These are phyloP conservation scores for Diachasma alloeum DNA, from an alignment of 1,140 invertebrate genomes.

Conservation along the genomic window DNA sequence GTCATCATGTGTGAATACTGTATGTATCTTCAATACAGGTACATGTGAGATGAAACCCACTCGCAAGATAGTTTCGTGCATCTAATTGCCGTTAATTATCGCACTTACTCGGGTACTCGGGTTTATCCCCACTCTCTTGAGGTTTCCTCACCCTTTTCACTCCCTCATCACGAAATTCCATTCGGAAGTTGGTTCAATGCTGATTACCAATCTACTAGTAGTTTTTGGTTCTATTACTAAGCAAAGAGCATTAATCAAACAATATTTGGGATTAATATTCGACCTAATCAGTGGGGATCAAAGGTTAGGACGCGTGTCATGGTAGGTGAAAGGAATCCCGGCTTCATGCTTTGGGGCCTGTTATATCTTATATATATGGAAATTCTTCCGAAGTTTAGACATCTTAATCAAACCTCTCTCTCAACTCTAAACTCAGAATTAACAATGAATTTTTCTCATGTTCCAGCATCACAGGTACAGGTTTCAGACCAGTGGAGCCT, in stretches of 20 bases:
- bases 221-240: conserved; percentile 35
- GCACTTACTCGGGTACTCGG: conserved; percentile 52
- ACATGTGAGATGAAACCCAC: conserved; percentile 41
- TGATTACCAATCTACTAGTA: conserved; percentile 29
- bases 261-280: conserved; percentile 64
- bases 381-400: neutral
- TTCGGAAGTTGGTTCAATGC: conserved; percentile 15
- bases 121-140: conserved; percentile 21
- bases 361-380: neutral
- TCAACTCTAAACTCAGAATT: neutral
- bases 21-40: conserved; percentile 9
- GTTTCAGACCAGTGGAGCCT: conserved; percentile 67
- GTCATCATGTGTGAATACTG: neutral
- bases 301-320: neutral
- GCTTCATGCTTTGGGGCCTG: neutral
- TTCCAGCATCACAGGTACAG: conserved; percentile 71
- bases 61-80: conserved; percentile 46
- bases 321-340: neutral
- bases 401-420: no score
- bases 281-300: conserved; percentile 46
- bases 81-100: conserved; percentile 63
- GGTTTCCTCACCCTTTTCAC: conserved; percentile 3
- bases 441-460: neutral
- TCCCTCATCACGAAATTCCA: neutral
- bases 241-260: conserved; percentile 58